Conservation (phyloP, 2,797 vertebrate species). For the Erpetoichthys calabaricus region DNA sequence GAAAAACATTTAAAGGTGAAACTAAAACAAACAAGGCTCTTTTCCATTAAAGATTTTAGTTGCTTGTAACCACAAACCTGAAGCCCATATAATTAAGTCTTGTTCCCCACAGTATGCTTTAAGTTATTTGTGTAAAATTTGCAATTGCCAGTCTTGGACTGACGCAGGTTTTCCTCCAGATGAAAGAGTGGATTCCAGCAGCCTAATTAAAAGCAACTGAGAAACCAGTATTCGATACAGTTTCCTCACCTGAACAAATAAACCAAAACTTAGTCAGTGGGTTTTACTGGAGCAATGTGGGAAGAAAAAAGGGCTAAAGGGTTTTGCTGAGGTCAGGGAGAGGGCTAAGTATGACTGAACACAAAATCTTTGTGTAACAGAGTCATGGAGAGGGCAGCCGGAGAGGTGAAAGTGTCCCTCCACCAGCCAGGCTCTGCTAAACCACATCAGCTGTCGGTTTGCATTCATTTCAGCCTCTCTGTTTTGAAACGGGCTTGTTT, state of each 20-base stretch:
- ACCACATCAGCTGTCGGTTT: no score
- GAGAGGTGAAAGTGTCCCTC: constrained; percentile 21
- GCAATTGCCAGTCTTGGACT: constrained; percentile 53
- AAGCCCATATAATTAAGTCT: constrained; percentile 39
- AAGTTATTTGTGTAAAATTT: constrained; percentile 55
- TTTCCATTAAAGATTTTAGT: constrained; percentile 28
- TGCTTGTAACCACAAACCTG: constrained; percentile 37
- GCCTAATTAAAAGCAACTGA: constrained; percentile 84
- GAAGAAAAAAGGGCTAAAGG: constrained; percentile 38
- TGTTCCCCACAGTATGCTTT: constrained; percentile 51
- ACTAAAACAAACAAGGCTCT: constrained; percentile 14
- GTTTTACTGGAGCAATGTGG: constrained; percentile 45
- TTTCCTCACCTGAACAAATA: constrained; percentile 90
- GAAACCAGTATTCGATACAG: constrained; percentile 64
- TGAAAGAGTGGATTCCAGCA: constrained; percentile 76
- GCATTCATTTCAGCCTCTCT: no score
- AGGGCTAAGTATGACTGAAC: constrained; percentile 39
- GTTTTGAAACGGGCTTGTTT: no score
- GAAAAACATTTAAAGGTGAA: constrained; percentile 19
- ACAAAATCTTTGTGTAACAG: constrained; percentile 40
- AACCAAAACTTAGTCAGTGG: constrained; percentile 47
- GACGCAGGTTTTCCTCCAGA: constrained; percentile 53
- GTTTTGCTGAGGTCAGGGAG: constrained; percentile 50
- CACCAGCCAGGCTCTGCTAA: neutral
- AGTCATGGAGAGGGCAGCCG: constrained; percentile 56